Conservation (phyloP, 2,888 invertebrate genomes). For the Trisateles emortualis region DNA sequence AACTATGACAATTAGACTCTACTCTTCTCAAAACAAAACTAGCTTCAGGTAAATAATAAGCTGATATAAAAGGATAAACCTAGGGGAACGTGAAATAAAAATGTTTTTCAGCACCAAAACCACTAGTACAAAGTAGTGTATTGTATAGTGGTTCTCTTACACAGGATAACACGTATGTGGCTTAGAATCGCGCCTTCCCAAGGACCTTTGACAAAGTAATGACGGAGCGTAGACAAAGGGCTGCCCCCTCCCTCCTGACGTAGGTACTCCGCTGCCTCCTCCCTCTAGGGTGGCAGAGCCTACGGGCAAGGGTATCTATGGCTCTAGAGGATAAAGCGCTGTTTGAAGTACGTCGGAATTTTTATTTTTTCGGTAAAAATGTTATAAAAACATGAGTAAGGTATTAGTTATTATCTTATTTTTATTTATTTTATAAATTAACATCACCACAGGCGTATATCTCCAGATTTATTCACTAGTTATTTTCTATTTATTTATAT, state of each 20-base stretch:
- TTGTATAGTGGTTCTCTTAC: constrained; percentile 36
- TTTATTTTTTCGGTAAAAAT: constrained; percentile 44
- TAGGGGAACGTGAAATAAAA: constrained; percentile 37
- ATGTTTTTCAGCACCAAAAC: constrained; percentile 40
- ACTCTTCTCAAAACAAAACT: constrained; percentile 11
- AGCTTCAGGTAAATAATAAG: constrained; percentile 28
- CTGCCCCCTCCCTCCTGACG: constrained; percentile 41
- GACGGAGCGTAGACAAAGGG: constrained; percentile 77
- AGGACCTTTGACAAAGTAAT: constrained; percentile 85
- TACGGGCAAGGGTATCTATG: constrained; percentile 55
- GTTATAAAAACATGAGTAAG: constrained; percentile 11
- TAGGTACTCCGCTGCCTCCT: constrained; percentile 44
- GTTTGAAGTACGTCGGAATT: constrained; percentile 50
- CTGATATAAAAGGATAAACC: constrained; percentile 23
- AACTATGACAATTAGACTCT: background rate
- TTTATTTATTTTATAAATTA: no score
- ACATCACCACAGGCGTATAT: no score
- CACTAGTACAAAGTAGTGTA: constrained; percentile 47
- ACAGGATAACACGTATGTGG: constrained; percentile 50
- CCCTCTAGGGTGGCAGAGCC: constrained; percentile 36
- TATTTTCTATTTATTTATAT: no score
- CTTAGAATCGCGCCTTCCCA: constrained; percentile 47
- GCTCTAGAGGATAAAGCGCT: constrained; percentile 52
- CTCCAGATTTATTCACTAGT: no score
- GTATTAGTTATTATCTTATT: no score